Percentiles rank a stretch among this genome's conserved stretches.
These are phyloP conservation scores for Limnephilus auricula DNA, from an alignment of 2,888 invertebrate species.

Conservation along the genomic window DNA sequence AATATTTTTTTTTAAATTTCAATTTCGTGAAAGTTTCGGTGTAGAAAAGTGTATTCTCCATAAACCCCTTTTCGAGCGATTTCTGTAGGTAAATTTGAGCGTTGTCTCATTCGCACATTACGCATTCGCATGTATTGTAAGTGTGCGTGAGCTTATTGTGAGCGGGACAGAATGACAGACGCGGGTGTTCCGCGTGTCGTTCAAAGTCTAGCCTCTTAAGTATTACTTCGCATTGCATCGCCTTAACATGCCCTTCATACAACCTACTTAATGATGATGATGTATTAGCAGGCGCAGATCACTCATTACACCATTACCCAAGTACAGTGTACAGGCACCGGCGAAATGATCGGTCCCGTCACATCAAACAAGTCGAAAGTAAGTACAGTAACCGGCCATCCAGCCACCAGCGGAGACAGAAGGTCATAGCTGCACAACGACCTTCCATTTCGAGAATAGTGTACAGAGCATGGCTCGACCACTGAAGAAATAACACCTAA, in stretches of 20 bases:
- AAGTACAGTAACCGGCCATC: background rate
- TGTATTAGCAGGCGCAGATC: background rate
- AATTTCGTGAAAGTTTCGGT: too few species aligned
- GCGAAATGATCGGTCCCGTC: background rate
- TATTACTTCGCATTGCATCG: too few species aligned
- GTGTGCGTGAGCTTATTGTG: too few species aligned
- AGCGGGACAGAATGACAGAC: too few species aligned
- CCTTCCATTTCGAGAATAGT: background rate
- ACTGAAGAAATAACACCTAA: background rate
- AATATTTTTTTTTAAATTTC: too few species aligned
- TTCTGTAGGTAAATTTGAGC: too few species aligned
- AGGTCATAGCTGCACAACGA: constrained; percentile 11
- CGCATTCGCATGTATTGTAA: too few species aligned
- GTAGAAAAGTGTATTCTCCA: too few species aligned
- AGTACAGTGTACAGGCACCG: background rate
- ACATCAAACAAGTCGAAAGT: background rate
- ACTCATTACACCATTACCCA: background rate
- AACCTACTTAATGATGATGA: background rate
- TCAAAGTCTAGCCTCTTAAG: too few species aligned
- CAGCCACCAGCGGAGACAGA: background rate
- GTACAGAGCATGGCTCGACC: background rate
- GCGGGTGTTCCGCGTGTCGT: too few species aligned
- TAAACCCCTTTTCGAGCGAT: too few species aligned
- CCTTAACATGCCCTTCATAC: background rate
- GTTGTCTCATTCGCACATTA: too few species aligned